Evolutionary conservation across 2,888 invertebrate genomes (phyloP).

Genomic region (Calephelis perditalis): DNA sequence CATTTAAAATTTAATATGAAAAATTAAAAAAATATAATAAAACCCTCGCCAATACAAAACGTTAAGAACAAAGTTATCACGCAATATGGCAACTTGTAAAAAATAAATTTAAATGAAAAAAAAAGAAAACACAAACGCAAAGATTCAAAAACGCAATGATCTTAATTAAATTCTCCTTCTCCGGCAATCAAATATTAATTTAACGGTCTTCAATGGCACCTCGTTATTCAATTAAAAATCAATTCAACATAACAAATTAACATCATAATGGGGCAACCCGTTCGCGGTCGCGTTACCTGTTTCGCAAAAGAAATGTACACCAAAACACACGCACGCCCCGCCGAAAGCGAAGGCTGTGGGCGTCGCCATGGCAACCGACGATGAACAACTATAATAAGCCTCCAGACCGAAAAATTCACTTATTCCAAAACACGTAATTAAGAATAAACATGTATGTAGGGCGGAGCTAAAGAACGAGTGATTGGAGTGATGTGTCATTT

Average conservation of each 20-base stretch:
- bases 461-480: conserved; percentile 29
- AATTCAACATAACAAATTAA: conserved; percentile 21
- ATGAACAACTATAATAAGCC: conserved; percentile 66
- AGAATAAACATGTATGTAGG: conserved; percentile 46
- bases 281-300: conserved; percentile 10
- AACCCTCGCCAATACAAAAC: too few species aligned
- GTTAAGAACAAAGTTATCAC: too few species aligned
- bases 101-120: too few species aligned
- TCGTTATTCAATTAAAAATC: conserved; percentile 25
- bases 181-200: not conserved
- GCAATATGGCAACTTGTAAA: too few species aligned
- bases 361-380: conserved; percentile 58
- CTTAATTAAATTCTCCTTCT: too few species aligned
- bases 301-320: conserved; percentile 40
- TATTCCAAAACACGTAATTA: conserved; percentile 69
- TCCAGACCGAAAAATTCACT: conserved; percentile 54
- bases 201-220: conserved; percentile 10
- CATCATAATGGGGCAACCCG: conserved; percentile 20
- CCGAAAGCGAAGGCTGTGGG: conserved; percentile 44
- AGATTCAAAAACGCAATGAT: too few species aligned
- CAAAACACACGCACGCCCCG: conserved; percentile 41
- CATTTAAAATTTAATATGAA: too few species aligned
- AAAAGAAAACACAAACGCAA: too few species aligned
- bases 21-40: too few species aligned
- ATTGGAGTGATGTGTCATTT: conserved; percentile 33